Evolutionary conservation across 2,797 vertebrate species (phyloP).

Genomic region (Pristis pectinata): DNA sequence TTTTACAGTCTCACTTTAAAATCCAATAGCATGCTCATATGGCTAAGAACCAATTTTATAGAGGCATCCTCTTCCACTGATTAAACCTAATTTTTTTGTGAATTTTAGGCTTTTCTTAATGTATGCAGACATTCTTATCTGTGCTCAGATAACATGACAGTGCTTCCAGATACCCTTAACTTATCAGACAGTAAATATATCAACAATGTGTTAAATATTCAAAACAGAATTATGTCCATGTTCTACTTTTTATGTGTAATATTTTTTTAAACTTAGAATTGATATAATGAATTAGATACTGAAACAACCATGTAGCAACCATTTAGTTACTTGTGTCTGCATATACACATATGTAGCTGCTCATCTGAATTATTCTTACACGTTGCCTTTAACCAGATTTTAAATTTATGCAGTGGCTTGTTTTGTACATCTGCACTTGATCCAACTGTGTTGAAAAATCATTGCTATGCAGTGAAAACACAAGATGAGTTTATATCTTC

Average conservation of each 20-base stretch:
- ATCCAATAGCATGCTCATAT: neutral
- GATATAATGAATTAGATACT: neutral
- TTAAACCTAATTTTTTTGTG: neutral
- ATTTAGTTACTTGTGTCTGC: neutral
- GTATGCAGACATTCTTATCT: neutral
- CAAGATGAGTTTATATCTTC: neutral
- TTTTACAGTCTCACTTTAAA: neutral
- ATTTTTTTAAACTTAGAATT: neutral
- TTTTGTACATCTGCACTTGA: neutral
- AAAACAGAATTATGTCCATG: neutral
- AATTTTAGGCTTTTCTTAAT: neutral
- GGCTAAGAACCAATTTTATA: neutral
- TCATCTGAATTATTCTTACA: neutral
- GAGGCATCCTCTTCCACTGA: neutral
- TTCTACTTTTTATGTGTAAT: neutral
- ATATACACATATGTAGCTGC: neutral
- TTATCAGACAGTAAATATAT: neutral
- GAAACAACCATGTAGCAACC: neutral
- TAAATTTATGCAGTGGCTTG: slow-evolving; percentile 25
- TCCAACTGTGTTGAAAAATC: neutral
- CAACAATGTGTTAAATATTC: neutral
- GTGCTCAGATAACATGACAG: neutral
- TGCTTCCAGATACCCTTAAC: neutral
- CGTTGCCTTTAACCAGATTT: slow-evolving; percentile 4
- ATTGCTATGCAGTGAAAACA: slow-evolving; percentile 29